Percentiles rank a stretch among this genome's conserved stretches.
Evolutionary conservation across 2,888 invertebrate species (phyloP).

Genomic region (Iphiclides podalirius): DNA sequence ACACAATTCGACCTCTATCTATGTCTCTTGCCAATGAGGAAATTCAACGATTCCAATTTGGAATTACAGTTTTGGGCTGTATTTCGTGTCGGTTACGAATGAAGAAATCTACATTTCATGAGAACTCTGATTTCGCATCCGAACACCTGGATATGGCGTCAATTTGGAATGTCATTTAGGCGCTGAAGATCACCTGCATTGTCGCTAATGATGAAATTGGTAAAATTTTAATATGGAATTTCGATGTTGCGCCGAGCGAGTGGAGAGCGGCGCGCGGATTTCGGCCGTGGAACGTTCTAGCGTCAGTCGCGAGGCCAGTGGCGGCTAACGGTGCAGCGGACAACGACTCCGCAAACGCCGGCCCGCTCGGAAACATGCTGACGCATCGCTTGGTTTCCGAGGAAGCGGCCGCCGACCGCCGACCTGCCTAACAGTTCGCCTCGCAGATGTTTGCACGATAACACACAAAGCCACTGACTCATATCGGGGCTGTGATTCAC

Average conservation of each 20-base stretch:
- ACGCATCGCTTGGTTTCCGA: slow-evolving; percentile 57
- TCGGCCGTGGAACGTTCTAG: slow-evolving; percentile 25
- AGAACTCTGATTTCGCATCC: not conserved
- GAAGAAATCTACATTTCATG: slow-evolving; percentile 1
- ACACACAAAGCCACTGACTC: slow-evolving; percentile 51
- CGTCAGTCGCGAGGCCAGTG: slow-evolving; percentile 26
- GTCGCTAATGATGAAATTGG: no score
- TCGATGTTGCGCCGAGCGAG: not conserved
- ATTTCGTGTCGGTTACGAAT: not conserved
- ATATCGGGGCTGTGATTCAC: slow-evolving; percentile 53
- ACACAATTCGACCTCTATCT: slow-evolving; percentile 39
- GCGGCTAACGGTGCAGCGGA: slow-evolving; percentile 64
- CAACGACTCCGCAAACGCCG: slow-evolving; percentile 61
- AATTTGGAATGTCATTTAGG: no score
- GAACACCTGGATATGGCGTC: no score
- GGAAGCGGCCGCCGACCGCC: slow-evolving; percentile 39
- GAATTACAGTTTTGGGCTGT: not conserved
- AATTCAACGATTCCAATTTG: slow-evolving; percentile 10
- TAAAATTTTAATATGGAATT: slow-evolving; percentile 2
- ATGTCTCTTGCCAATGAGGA: slow-evolving; percentile 13
- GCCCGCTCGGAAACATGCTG: slow-evolving; percentile 57
- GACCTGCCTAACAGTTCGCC: slow-evolving; percentile 44
- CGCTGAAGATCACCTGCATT: no score
- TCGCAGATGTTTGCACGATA: slow-evolving; percentile 58
- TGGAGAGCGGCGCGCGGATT: slow-evolving; percentile 8